A percentile compares a stretch with the other conserved stretches of the same genome.
phyloP scores from a whole-genome alignment of 1,140 invertebrate genomes.

The Papilio aristodemus region DNA sequence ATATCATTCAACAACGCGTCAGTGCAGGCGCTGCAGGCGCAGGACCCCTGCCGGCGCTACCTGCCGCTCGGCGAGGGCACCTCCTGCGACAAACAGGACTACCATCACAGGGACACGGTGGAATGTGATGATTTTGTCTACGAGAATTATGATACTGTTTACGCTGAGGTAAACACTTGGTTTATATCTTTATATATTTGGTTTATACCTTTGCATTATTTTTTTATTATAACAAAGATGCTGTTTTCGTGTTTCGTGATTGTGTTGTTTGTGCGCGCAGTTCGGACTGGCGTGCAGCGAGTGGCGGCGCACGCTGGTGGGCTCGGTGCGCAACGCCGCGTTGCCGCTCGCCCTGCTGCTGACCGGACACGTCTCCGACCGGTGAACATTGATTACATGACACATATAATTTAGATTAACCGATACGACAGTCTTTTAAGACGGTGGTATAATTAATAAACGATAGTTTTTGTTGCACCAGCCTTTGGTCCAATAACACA shows the following conservation, averaged over 20 bases:
- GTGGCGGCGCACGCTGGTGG: conserved; percentile 86
- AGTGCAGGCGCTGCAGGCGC: conserved; percentile 54
- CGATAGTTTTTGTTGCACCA: too few species aligned
- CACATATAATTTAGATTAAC: too few species aligned
- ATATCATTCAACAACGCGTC: conserved; percentile 50
- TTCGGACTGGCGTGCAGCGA: conserved; percentile 75
- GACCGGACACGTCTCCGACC: conserved; percentile 85
- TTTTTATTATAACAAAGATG: too few species aligned
- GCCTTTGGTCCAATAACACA: too few species aligned
- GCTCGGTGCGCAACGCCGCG: conserved; percentile 85
- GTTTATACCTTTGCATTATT: too few species aligned
- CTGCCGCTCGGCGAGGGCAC: conserved; percentile 37
- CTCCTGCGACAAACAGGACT: conserved; percentile 53
- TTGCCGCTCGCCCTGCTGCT: conserved; percentile 85
- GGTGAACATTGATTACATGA: conserved; percentile 58
- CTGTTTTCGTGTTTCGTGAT: too few species aligned
- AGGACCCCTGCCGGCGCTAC: conserved; percentile 66
- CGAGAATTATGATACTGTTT: conserved; percentile 70
- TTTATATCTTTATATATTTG: conserved; percentile 31
- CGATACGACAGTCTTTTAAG: too few species aligned
- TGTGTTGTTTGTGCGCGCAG: too few species aligned
- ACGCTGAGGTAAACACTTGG: conserved; percentile 64
- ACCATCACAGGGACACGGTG: conserved; percentile 53
- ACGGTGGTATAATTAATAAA: too few species aligned
- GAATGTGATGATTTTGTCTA: conserved; percentile 76